A percentile compares a stretch with the other conserved stretches of the same genome.
Conservation (phyloP, 2,888 invertebrate genomes). For the Blastobasis adustella region DNA sequence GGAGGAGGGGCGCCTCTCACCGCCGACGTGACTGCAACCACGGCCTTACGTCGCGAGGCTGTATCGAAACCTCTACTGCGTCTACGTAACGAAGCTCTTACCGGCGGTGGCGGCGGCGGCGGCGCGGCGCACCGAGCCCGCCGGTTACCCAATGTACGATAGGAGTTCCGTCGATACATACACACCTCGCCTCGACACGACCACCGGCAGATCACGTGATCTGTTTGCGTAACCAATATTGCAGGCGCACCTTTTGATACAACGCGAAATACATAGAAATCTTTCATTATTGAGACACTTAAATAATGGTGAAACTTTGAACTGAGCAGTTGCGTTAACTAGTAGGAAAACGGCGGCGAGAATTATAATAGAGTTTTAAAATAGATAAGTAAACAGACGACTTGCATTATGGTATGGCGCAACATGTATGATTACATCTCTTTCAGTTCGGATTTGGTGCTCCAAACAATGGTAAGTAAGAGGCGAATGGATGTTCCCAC, state of each 20-base stretch:
- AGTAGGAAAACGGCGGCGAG: no score
- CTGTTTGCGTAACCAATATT: conserved; percentile 59
- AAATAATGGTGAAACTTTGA: conserved; percentile 43
- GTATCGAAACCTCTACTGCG: conserved; percentile 71
- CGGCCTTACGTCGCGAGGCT: conserved; percentile 73
- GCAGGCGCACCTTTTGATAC: conserved; percentile 58
- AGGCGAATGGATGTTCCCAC: conserved; percentile 49
- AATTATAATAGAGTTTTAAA: no score
- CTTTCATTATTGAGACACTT: conserved; percentile 50
- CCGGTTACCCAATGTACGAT: conserved; percentile 66
- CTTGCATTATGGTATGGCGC: no score
- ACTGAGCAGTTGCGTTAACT: no score
- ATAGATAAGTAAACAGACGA: no score
- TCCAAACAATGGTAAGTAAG: conserved; percentile 54
- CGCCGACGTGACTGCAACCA: conserved; percentile 70
- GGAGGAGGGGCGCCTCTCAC: conserved; percentile 71
- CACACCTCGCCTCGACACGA: conserved; percentile 48
- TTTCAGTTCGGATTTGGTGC: conserved; percentile 18
- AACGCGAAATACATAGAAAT: conserved; percentile 60
- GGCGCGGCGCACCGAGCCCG: conserved; percentile 50
- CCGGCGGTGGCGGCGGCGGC: conserved; percentile 39
- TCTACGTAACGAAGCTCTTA: conserved; percentile 72
- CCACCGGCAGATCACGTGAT: conserved; percentile 63
- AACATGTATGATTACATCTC: conserved; percentile 16
- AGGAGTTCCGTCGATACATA: conserved; percentile 64